Conservation (phyloP, 35 echinoderm and acorn worm species). For the Ophioderma brevispina region DNA sequence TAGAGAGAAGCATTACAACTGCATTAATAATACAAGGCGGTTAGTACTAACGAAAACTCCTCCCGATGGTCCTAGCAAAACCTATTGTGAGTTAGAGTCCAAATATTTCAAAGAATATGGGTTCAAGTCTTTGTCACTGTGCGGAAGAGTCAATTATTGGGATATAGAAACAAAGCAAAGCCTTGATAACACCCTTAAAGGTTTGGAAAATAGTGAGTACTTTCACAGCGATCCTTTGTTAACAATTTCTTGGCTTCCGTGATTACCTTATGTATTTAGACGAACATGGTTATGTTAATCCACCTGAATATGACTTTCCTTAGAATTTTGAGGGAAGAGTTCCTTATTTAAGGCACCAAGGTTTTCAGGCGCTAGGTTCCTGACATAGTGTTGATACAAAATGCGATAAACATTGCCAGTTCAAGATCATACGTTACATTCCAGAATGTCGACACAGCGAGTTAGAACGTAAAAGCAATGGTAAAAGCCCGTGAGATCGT, state of each 20-base stretch:
- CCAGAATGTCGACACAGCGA: slow-evolving; percentile 18
- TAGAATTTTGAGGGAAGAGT: not conserved
- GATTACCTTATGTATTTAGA: not conserved
- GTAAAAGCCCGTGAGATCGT: slow-evolving; percentile 32
- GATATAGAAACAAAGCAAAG: slow-evolving; percentile 18
- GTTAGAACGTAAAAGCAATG: slow-evolving; percentile 52
- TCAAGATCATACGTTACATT: slow-evolving; percentile 56
- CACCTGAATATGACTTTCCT: not conserved
- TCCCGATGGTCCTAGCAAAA: slow-evolving; percentile 26
- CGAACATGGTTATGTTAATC: not conserved
- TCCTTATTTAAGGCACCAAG: slow-evolving; percentile 32
- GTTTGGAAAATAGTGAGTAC: slow-evolving; percentile 42
- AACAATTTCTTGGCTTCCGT: slow-evolving; percentile 52
- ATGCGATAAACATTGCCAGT: not conserved
- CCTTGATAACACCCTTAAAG: slow-evolving; percentile 22
- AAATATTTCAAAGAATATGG: slow-evolving; percentile 55
- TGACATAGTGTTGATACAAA: slow-evolving; percentile 57
- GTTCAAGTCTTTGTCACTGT: slow-evolving; percentile 38
- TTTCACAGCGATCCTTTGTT: not conserved
- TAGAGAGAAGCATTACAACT: not conserved
- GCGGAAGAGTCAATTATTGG: slow-evolving; percentile 25
- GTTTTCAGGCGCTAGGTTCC: slow-evolving; percentile 16
- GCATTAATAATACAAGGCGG: slow-evolving; percentile 19
- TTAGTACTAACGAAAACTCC: slow-evolving; percentile 37
- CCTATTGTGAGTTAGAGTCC: slow-evolving; percentile 21